Base-by-base conservation (phyloP, 1,140 invertebrate genomes). In the Zaprionus davidi region DNA sequence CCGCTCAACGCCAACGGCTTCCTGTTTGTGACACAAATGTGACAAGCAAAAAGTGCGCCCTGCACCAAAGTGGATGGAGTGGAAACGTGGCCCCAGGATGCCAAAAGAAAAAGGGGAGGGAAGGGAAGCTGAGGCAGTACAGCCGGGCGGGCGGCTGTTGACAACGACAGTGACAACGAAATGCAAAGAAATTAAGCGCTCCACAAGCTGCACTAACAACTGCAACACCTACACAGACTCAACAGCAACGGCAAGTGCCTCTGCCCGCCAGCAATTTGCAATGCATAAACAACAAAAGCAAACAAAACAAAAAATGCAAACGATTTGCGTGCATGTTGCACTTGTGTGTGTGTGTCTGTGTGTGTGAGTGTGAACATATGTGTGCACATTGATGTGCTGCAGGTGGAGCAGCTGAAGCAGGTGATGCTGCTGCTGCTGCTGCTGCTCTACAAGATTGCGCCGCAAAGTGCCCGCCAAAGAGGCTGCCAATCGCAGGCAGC, bases 11-110 rank as follows among this genome's bases (percentile, higher is more conserved):
- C 83, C 78, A 60, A 51, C 64, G 79, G 82, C 82, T 69, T 91
- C 88, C 88, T 91, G 87, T 91, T 91, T 88, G 88, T 66, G 88
- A 91, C 88, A 91, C 88, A 91, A 91, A 91, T 91, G 88, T 91
- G 88, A 91, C 88, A 91, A 83, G 81, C 88, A 87, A 91, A 91
- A 91, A 91, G 83, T 91, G 88, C 82, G 76, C 82, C 68, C 70
- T 71, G 72, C 81, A 68, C 72, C 85, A 84, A 90, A 88, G 81
- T 90, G 81, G 81, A 90, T 88, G 84, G 79, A 85, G 85, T 90
- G 85, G 85, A 81, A 88, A 72, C 65, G 56, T 66, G 70, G 78
- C 71, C 81, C 56, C 24, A 49, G 53, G 67, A 63, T 51, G 76
- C 60, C 56, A 70, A 15, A 22, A 9, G 69, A 7, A 34, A 34